These are phyloP conservation scores for Emys orbicularis DNA, from an alignment of 2,797 vertebrate species.

Conservation along the genomic window DNA sequence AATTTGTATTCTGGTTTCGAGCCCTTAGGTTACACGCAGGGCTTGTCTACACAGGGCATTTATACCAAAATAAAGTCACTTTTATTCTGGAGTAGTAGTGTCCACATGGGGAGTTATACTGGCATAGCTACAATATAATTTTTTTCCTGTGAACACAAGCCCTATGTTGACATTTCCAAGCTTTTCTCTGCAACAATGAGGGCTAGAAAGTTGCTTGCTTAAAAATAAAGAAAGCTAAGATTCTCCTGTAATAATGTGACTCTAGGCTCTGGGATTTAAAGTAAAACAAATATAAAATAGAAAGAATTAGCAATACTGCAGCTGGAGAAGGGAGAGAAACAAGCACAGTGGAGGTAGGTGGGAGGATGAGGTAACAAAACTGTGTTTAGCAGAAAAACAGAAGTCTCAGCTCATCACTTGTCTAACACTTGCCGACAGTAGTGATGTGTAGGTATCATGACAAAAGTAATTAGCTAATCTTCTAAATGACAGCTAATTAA, in stretches of 20 bases:
- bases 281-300: neutral
- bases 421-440: neutral
- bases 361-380: neutral
- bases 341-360: neutral
- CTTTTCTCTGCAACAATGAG: neutral
- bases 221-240: neutral
- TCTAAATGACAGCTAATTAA: neutral
- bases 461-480: neutral
- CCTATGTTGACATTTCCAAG: neutral
- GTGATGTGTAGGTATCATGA: neutral
- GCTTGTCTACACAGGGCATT: neutral
- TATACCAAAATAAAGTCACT: neutral
- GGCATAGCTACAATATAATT: neutral
- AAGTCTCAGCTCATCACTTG: neutral
- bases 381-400: neutral
- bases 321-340: neutral
- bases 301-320: neutral
- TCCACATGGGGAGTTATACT: neutral
- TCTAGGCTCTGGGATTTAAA: neutral
- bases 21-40: neutral
- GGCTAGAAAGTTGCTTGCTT: neutral
- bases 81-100: neutral
- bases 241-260: neutral
- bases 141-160: neutral
- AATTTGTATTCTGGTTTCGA: too few species aligned